Evolutionary conservation across 2,888 invertebrate species (phyloP), one percentile per base, ranked within the genome.

Genomic region (Allolobophora icterica): DNA sequence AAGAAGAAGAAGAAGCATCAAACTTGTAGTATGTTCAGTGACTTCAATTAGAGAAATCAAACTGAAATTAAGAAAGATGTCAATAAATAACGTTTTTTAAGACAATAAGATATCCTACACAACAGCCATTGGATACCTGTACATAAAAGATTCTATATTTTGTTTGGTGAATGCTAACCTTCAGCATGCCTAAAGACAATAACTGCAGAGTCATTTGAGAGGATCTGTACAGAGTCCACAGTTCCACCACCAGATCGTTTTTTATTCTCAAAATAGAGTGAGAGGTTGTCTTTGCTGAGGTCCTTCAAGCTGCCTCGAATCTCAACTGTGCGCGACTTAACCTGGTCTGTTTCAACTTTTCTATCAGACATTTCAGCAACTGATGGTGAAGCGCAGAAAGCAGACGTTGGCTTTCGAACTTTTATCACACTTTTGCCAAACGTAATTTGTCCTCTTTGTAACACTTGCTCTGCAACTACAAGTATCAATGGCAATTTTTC

Each of bases 201-300:
- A 34, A 90, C 45, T 33, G 90, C 90, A 40, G 34, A n/a, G 30
- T 52, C 34, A 3, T 90, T 33, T 33, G 52, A n/a, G 33, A 45
- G 38, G 34, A 45, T n/a, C 33, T 90, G 58, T 5, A 90, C n/a
- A 30, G 34, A 34, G n/a, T 90, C 71, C 15, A 90, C 58, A 33
- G 2, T 3, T 71, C 90, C 90, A 38, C 90, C 90, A 33, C 90
- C 90, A 4, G 90, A 90, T 90, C 90, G 45, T 34, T 90, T 90
- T 17, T 90, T 90, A 38, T 90, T 90, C 71, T 90, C 90, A 90
- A 90, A 90, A 34, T 71, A 90, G 21, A 89, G 89, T 15, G 38
- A 30, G 34, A 89, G 89, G 38, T 33, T 89, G n/a, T 89, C 89
- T 11, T 33, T 89, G 45, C 34, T 42, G 13, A 89, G 33, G 34